Evolutionary conservation across 1,140 invertebrate genomes (phyloP).

Genomic region (Drosophila novamexicana): DNA sequence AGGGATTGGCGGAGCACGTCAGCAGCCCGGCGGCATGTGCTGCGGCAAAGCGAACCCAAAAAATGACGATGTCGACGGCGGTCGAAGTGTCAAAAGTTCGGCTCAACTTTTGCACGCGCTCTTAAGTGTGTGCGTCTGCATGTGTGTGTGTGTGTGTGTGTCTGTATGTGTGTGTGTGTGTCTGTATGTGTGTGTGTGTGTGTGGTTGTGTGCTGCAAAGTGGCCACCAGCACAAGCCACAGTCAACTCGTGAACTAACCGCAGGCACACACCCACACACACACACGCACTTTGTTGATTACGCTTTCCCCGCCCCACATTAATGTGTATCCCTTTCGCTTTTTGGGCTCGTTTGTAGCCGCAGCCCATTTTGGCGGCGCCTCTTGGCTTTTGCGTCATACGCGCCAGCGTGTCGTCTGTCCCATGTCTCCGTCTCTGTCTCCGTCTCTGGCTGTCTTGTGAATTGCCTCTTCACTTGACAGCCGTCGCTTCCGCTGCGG

Average conservation of each 20-base stretch:
- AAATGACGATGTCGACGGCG: conserved; percentile 6
- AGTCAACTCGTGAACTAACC: conserved; percentile 43
- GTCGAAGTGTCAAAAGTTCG: conserved; percentile 73
- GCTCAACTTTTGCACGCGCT: conserved; percentile 69
- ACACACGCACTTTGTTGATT: conserved; percentile 55
- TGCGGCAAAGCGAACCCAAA: conserved; percentile 31
- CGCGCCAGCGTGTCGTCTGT: background rate
- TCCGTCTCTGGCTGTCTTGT: conserved; percentile 15
- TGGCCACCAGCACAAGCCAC: conserved; percentile 22
- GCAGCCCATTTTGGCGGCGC: background rate
- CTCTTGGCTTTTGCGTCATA: conserved; percentile 32
- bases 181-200: background rate
- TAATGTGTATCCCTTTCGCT: conserved; percentile 70
- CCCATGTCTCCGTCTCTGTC: conserved; percentile 9
- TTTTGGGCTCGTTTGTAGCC: conserved; percentile 19
- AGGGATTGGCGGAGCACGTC: background rate
- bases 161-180: conserved; percentile 1
- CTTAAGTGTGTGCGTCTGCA: background rate
- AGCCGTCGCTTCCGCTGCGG: conserved; percentile 44
- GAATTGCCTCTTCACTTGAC: conserved; percentile 55
- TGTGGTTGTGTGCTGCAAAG: conserved; percentile 30
- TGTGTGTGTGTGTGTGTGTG: background rate
- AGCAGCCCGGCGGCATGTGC: conserved; percentile 4
- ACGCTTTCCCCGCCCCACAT: conserved; percentile 40
- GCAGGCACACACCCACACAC: conserved; percentile 13